Evolutionary conservation across 2,113 vertebrate genomes (phyloP), one percentile per base, ranked within the genome.

Genomic region (Rutilus rutilus): DNA sequence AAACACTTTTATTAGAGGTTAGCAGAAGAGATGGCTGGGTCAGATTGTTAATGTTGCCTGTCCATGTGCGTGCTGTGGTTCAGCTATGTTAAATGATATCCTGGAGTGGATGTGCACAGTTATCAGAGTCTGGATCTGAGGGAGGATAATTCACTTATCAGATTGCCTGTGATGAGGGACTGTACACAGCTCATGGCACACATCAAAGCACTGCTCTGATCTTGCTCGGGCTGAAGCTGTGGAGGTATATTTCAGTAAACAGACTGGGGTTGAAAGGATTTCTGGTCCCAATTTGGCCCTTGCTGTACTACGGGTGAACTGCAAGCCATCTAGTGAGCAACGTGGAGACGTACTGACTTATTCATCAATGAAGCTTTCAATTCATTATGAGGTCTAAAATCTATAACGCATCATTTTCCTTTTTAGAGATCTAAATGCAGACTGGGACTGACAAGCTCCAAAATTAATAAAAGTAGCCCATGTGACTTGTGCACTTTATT

Each of bases 91-190:
- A 92, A 94, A 91, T 92, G 86, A 90, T 90, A 91, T 92, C 92
- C 92, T 21, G 87, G 89, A 93, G 92, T 93, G 90, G 60, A 86
- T 2, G 90, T 94, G 90, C 78, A 78, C 87, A 89, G 90, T 92
- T 94, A 84, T 95, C 92, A 89, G 90, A 90, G 87, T 87, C 87
- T 89, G 91, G 91, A 94, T 95, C 91, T 92, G 92, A 92, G 92
- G 88, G 93, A 92, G 59, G 92, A 93, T 94, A 93, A 94, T 94
- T 92, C 89, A 89, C 88, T 94, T 93, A 93, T 94, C 93, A 91
- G 93, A 92, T 93, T 91, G 85, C 88, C 85, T n/a, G 87, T 91
- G 89, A 93, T 94, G 92, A 92, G 78, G 59, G 64, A 89, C 91
- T 92, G 92, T 92, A 92, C 75, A 88, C 78, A 69, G 87, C 90